Percentiles rank a stretch among this genome's conserved stretches.
Conservation (phyloP, 64 coral and sea anemone genomes). For the Pocillopora verrucosa region DNA sequence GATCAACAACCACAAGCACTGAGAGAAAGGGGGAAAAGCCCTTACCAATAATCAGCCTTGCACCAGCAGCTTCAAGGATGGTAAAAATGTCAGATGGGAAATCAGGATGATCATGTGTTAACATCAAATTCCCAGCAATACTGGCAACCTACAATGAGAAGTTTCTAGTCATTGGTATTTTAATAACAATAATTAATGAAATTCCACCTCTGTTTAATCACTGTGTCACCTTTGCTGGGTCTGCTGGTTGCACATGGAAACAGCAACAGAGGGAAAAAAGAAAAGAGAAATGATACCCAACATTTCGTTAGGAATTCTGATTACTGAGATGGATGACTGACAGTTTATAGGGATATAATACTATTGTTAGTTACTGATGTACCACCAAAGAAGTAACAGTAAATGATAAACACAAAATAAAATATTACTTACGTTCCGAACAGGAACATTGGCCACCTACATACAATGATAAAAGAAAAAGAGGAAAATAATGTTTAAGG, state of each 20-base stretch:
- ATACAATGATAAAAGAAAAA: background rate
- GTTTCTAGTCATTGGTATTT: background rate
- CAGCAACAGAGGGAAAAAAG: too few species aligned
- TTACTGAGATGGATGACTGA: too few species aligned
- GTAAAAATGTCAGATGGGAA: conserved; percentile 92
- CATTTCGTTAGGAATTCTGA: too few species aligned
- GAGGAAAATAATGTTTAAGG: too few species aligned
- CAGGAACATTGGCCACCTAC: conserved; percentile 76
- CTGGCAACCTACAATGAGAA: conserved; percentile 56
- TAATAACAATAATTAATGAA: background rate
- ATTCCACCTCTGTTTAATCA: too few species aligned
- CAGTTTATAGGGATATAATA: too few species aligned
- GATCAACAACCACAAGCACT: background rate
- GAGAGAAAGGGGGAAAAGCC: background rate
- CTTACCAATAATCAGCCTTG: conserved; percentile 75
- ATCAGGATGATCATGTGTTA: conserved; percentile 81
- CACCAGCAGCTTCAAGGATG: conserved; percentile 69
- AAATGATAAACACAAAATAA: too few species aligned
- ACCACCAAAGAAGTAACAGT: too few species aligned
- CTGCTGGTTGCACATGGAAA: too few species aligned
- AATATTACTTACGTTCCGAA: conserved; percentile 76
- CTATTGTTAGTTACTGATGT: too few species aligned
- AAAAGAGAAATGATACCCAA: too few species aligned
- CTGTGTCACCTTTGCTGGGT: background rate
- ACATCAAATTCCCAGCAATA: conserved; percentile 91